Conservation (phyloP, 2,888 invertebrate species). For the Ectemnius continuus region DNA sequence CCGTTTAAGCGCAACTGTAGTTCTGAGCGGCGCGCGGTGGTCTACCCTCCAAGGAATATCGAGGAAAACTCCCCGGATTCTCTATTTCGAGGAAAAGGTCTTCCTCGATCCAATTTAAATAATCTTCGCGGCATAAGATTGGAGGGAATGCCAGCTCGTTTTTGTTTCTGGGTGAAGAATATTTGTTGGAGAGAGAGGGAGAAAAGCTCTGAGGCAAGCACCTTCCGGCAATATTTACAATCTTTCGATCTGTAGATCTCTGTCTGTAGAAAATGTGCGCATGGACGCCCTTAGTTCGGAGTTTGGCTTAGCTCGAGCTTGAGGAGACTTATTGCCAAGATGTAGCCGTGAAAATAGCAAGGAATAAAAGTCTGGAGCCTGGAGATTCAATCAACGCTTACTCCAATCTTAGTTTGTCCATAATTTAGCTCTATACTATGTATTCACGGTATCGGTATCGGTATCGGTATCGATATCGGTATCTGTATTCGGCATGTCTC, state of each 20-base stretch:
- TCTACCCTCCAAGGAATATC: neutral
- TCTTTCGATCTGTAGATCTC: too few relatives aligned
- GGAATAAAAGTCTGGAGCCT: neutral
- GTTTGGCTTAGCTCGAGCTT: neutral
- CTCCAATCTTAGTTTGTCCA: neutral
- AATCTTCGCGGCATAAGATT: constrained; percentile 7
- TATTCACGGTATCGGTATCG: too few relatives aligned
- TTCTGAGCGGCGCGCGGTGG: neutral
- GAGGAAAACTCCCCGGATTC: neutral
- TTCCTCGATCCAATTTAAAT: neutral
- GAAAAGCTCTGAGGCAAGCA: neutral
- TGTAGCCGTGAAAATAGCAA: neutral
- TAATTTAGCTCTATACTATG: too few relatives aligned
- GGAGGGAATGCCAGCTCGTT: constrained; percentile 14
- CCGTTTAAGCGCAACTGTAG: too few relatives aligned
- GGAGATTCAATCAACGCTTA: neutral
- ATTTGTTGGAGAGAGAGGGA: neutral
- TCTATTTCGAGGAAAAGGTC: neutral
- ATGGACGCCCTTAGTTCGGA: too few relatives aligned
- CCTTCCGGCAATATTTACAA: too few relatives aligned
- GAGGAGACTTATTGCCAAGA: too few relatives aligned
- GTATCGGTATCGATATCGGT: too few relatives aligned
- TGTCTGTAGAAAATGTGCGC: too few relatives aligned
- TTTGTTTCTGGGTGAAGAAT: constrained; percentile 20
- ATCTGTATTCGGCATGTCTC: too few relatives aligned